Evolutionary conservation across 1,140 invertebrate genomes (phyloP).

Genomic region (Monochamus saltuarius): DNA sequence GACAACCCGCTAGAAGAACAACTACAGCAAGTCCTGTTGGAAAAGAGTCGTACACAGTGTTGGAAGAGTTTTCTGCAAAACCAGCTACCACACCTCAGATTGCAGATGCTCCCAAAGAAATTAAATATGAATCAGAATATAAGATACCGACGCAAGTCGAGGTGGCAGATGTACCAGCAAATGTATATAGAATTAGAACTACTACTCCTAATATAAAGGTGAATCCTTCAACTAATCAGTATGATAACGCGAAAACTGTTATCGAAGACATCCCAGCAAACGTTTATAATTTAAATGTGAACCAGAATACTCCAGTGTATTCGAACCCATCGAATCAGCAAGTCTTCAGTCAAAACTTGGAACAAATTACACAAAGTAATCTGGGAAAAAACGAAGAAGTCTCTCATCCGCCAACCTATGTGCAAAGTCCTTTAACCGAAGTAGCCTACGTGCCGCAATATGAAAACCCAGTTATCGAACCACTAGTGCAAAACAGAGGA

Average conservation of each 20-base stretch:
- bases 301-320: constrained; percentile 3
- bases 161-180: too few relatives aligned
- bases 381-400: constrained; percentile 15
- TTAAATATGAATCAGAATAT: too few relatives aligned
- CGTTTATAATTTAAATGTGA: constrained; percentile 27
- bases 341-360: background rate
- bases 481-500: constrained; percentile 13
- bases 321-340: constrained; percentile 10
- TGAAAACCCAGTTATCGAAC: constrained; percentile 11
- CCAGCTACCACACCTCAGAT: constrained; percentile 9
- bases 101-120: too few relatives aligned
- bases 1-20: constrained; percentile 22
- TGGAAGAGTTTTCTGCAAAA: constrained; percentile 39
- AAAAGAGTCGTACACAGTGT: constrained; percentile 36
- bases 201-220: background rate
- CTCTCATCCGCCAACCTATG: constrained; percentile 11
- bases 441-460: constrained; percentile 34
- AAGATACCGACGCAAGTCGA: too few relatives aligned
- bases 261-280: constrained; percentile 31
- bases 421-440: constrained; percentile 44
- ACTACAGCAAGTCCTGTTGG: constrained; percentile 2
- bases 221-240: background rate
- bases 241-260: constrained; percentile 9
- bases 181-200: too few relatives aligned
- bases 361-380: constrained; percentile 5